A percentile compares a stretch with the other conserved stretches of the same genome.
Conservation (phyloP, 2,113 vertebrate species). For the Chloroceryle aenea region DNA sequence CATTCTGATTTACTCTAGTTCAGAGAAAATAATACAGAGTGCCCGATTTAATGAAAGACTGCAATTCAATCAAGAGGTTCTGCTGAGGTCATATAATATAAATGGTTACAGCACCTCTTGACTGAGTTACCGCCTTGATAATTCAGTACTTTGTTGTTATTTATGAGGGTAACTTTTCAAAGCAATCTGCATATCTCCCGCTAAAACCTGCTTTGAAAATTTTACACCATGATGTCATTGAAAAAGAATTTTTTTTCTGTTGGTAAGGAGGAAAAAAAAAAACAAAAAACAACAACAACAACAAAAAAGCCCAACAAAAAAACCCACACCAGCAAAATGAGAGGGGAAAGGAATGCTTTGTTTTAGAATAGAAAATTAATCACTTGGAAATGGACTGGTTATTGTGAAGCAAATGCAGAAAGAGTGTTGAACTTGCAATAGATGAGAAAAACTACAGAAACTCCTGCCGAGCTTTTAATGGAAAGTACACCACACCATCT, state of each 20-base stretch:
- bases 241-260: conserved; percentile 47
- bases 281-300: background rate
- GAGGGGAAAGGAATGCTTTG: conserved; percentile 59
- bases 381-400: conserved; percentile 70
- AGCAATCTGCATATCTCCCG: conserved; percentile 60
- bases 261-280: background rate
- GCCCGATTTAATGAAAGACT: conserved; percentile 70
- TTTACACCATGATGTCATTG: conserved; percentile 65
- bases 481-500: conserved; percentile 64
- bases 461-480: conserved; percentile 71
- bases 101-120: conserved; percentile 70
- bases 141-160: conserved; percentile 76
- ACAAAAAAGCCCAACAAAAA: background rate
- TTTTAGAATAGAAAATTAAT: conserved; percentile 77
- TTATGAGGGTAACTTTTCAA: conserved; percentile 74
- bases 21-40: conserved; percentile 61
- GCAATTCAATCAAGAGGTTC: conserved; percentile 74
- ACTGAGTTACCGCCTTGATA: conserved; percentile 71
- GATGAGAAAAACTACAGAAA: conserved; percentile 62
- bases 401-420: conserved; percentile 66
- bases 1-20: conserved; percentile 54
- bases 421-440: conserved; percentile 61
- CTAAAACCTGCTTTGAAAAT: conserved; percentile 70
- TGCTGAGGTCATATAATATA: conserved; percentile 73
- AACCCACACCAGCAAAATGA: conserved; percentile 6